phyloP scores from a whole-genome alignment of 1,140 invertebrate genomes.

The Hypothenemus hampei region DNA sequence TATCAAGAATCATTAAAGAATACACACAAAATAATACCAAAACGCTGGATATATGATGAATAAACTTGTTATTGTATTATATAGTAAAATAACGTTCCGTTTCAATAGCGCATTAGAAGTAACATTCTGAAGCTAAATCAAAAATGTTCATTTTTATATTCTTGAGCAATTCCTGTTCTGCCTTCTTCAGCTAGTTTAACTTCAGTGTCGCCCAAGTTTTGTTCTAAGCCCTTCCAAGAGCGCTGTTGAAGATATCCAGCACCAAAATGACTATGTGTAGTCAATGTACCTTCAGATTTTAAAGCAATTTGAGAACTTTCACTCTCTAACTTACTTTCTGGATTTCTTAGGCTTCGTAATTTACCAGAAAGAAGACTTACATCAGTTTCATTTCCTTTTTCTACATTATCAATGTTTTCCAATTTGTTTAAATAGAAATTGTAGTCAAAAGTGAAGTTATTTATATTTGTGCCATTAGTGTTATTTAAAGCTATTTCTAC shows the following conservation, averaged over 20 bases:
- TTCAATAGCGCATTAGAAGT: too few species aligned
- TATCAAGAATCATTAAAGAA: too few species aligned
- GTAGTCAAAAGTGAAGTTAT: slow-evolving; percentile 47
- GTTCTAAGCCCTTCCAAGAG: slow-evolving; percentile 70
- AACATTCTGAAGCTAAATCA: slow-evolving; percentile 7
- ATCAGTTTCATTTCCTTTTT: slow-evolving; percentile 46
- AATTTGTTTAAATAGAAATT: slow-evolving; percentile 44
- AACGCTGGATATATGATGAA: too few species aligned
- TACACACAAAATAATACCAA: too few species aligned
- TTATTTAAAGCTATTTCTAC: slow-evolving; percentile 82
- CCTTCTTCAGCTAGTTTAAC: slow-evolving; percentile 58
- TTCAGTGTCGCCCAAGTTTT: slow-evolving; percentile 61
- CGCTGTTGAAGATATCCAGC: slow-evolving; percentile 56
- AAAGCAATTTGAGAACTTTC: slow-evolving; percentile 38
- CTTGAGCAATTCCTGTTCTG: slow-evolving; percentile 56
- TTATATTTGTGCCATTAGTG: slow-evolving; percentile 50
- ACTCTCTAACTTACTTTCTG: slow-evolving; percentile 18
- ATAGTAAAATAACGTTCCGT: too few species aligned
- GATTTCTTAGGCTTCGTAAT: slow-evolving; percentile 47
- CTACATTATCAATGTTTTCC: slow-evolving; percentile 39
- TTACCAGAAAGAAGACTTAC: slow-evolving; percentile 66
- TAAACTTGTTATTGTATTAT: too few species aligned
- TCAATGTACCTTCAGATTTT: slow-evolving; percentile 45
- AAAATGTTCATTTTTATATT: slow-evolving; percentile 47
- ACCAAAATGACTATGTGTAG: slow-evolving; percentile 50